A percentile compares a stretch with the other conserved stretches of the same genome.
These are phyloP conservation scores for Machimus atricapillus DNA, from an alignment of 2,888 invertebrate species.

Conservation along the genomic window DNA sequence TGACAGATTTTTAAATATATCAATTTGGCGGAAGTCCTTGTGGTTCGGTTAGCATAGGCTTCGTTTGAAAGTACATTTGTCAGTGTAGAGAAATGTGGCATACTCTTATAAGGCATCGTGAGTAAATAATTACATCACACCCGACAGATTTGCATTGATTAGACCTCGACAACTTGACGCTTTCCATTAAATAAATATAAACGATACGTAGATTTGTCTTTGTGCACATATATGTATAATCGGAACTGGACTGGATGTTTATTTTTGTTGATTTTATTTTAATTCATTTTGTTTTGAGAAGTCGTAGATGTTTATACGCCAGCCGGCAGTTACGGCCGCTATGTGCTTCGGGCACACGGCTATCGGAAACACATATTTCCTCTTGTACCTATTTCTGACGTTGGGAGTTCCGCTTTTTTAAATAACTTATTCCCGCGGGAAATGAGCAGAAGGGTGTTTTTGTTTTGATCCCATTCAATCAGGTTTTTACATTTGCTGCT, in stretches of 20 bases:
- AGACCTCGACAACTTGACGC: conserved; percentile 13
- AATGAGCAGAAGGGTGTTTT: not conserved
- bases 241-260: not conserved
- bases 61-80: not conserved
- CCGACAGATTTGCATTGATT: not conserved
- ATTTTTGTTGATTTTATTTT: not conserved
- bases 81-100: not conserved
- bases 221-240: not conserved
- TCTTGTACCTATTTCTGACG: not conserved
- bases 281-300: not conserved
- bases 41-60: not conserved
- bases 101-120: not conserved
- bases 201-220: not conserved
- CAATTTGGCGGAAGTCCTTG: conserved; percentile 15
- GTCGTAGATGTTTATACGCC: not conserved
- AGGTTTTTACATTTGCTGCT: not conserved
- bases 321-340: not conserved
- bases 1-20: conserved; percentile 24
- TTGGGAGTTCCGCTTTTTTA: not conserved
- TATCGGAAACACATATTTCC: not conserved
- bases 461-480: not conserved
- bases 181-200: not conserved
- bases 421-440: not conserved
- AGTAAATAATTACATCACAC: conserved; percentile 17
- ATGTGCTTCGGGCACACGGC: not conserved